Conservation (phyloP, 2,888 invertebrate species). For the Conistra vaccinii region DNA sequence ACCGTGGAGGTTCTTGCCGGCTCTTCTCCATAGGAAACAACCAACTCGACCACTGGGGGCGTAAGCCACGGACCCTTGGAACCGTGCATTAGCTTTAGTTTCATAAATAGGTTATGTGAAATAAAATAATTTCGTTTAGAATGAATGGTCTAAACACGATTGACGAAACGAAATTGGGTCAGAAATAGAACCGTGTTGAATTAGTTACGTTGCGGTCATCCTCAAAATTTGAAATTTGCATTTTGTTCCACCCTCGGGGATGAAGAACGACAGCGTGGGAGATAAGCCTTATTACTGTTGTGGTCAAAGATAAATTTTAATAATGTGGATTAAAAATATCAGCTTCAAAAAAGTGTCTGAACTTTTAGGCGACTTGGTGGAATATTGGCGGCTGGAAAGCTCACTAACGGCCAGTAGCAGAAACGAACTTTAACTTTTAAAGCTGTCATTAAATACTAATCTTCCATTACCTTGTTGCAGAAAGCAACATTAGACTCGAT, state of each 20-base stretch:
- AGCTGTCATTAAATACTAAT: too few species aligned
- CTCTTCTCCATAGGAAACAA: not conserved
- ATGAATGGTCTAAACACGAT: not conserved
- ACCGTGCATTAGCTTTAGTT: not conserved
- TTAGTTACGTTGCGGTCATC: constrained; percentile 38
- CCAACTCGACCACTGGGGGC: too few species aligned
- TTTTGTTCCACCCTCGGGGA: constrained; percentile 29
- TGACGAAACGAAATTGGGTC: not conserved
- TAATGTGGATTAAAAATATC: not conserved
- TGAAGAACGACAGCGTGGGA: not conserved
- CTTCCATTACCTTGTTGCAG: too few species aligned
- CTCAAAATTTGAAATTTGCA: constrained; percentile 57
- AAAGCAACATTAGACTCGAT: too few species aligned
- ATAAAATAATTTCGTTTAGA: not conserved
- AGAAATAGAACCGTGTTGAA: constrained; percentile 6
- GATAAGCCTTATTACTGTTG: constrained; percentile 22
- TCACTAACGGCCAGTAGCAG: too few species aligned
- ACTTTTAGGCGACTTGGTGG: not conserved
- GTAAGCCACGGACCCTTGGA: too few species aligned
- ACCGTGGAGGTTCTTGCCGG: not conserved
- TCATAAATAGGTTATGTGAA: not conserved
- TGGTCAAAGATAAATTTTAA: too few species aligned
- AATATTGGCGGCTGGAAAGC: too few species aligned
- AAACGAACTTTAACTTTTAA: too few species aligned
- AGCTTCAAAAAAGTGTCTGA: not conserved